These are phyloP conservation scores for Delphinapterus leucas DNA, from an alignment of 2,113 vertebrate genomes.

Conservation along the genomic window DNA sequence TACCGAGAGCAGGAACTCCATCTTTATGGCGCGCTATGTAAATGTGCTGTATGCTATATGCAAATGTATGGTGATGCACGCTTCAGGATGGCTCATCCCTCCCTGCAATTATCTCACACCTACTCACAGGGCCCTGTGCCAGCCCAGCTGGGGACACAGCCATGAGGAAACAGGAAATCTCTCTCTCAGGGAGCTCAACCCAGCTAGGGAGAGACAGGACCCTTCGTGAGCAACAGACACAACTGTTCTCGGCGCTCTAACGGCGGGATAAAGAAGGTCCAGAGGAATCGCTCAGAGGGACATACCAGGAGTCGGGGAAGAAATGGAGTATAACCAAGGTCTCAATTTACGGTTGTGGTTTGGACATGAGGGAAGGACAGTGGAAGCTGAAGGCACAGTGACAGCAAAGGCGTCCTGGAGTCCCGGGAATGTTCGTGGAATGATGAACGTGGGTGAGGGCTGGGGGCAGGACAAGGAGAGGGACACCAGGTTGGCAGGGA, in stretches of 20 bases:
- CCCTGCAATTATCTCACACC: background rate
- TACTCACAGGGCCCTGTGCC: background rate
- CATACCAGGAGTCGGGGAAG: background rate
- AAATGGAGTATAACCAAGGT: background rate
- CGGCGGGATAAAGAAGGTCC: background rate
- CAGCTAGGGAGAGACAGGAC: background rate
- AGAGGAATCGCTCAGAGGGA: background rate
- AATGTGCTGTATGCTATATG: background rate
- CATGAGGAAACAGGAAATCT: background rate
- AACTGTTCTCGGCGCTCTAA: background rate
- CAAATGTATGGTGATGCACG: background rate
- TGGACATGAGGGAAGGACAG: background rate
- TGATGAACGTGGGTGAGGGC: background rate
- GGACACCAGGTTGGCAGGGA: background rate
- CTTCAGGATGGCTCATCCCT: background rate
- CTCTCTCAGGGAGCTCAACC: background rate
- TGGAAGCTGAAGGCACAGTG: background rate
- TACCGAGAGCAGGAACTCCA: background rate
- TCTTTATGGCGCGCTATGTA: background rate
- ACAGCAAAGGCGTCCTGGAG: background rate
- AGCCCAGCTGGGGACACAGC: background rate
- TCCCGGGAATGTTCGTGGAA: too few species aligned
- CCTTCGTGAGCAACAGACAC: background rate
- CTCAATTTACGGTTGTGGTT: background rate
- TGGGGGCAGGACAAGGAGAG: background rate